Base-by-base conservation (phyloP, 2,888 invertebrate species). In the Opisthograptis luteolata region DNA sequence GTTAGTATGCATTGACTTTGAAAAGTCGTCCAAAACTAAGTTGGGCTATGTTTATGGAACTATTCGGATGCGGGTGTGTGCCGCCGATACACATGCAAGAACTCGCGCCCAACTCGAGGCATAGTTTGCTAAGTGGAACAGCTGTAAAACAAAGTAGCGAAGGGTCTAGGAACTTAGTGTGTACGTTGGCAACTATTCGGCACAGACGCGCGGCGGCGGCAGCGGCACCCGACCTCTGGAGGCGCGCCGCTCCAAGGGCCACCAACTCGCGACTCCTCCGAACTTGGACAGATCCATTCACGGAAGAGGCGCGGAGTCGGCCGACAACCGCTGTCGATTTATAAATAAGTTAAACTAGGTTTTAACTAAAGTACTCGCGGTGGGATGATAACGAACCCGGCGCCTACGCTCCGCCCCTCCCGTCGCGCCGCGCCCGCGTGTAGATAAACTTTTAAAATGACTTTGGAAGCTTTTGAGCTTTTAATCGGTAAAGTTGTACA, bases 361-460 rank as follows among this genome's bases (percentile, higher is more conserved):
- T 84, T 73, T 79, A 85, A 88, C 84, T 83, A 82, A 86, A 87
- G 87, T 82, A 84, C 85, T 55, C 82, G 84, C 80, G 77, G 77
- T 73, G 70, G 74, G 77, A 79, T 83, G 87, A 89, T 89, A 89
- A 87, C 87, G 81, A 77, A 80, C 76, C 62, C 69, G 68, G 78
- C 63, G 81, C 87, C 81, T 82, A 81, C 82, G 70, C 66, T 55
- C 73, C 73, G 60, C 77, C 67, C 73, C 75, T 69, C 57, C 66
- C 70, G 62, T 65, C 68, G 68, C 71, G 67, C 66, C 72, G 66
- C 77, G 61, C 25, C 85, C 86, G 84, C 90, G 85, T 85, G 82
- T 87, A 91, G 91, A 91, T 91, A 91, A 91, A 91, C 91, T 91
- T 91, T 91, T 91, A 91, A 91, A 91, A 91, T 91, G 91, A 91